Base-by-base conservation (phyloP, 2,888 invertebrate genomes). In the Drosophila borealis region DNA sequence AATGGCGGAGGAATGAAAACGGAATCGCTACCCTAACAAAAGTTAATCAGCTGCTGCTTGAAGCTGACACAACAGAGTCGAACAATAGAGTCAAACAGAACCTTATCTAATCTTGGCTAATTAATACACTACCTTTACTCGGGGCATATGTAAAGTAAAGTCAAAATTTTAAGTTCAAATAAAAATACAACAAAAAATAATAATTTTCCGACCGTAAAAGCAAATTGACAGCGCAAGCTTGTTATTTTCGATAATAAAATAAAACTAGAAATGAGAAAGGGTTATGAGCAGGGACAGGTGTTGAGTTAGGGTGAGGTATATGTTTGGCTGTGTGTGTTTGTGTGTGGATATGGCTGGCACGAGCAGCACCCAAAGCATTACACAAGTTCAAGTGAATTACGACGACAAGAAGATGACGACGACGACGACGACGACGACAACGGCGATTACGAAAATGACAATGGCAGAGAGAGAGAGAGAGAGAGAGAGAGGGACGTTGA, bases 351-450 rank as follows among this genome's bases (percentile, higher is more conserved):
- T 50, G 65, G n/a, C 42, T 70, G 57, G 39, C 57, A 70, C 53
- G 66, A 65, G 49, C 57, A 75, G 62, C 56, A 75, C 66, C 64
- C 66, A 66, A 77, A 79, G 57, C 75, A 84, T 83, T 77, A 81
- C 70, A 81, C 85, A 82, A 85, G 80, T 70, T 76, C 81, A 72
- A 85, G 79, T 88, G 86, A 86, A 79, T 88, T 70, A 85, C 88
- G 85, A 85, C 73, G 55, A 70, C 62, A 72, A 75, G 80, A 48
- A 82, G 78, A 74, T 63, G 78, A 73, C 49, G 64, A 64, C 61
- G 65, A 69, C 44, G 78, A 73, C 49, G 64, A 64, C 61, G 65
- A 69, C 44, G 70, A 44, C 25, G 53, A 42, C 21, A 51, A 61
- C 14, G 69, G 34, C 74, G 74, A 79, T 70, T 74, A 78, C 88